phyloP scores from a whole-genome alignment of 2,888 invertebrate species.

The Mamestra brassicae region DNA sequence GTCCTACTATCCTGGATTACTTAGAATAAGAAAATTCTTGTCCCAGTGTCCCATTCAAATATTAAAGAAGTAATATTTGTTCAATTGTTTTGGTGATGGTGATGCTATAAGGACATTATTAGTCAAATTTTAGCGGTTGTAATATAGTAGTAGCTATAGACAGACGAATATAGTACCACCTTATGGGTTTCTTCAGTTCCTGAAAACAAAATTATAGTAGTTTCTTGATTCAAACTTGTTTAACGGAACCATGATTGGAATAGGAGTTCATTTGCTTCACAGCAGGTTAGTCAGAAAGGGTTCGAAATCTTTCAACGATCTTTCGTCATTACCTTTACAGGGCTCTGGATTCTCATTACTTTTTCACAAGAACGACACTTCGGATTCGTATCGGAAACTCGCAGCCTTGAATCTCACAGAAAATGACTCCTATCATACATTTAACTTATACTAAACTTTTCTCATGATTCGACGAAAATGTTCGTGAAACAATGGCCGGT shows the following conservation, averaged over 20 bases:
- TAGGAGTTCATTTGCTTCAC: not conserved
- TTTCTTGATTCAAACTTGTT: not conserved
- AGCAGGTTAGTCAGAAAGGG: not conserved
- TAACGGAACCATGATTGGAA: not conserved
- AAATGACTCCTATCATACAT: conserved; percentile 7
- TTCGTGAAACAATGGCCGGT: conserved; percentile 77
- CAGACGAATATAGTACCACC: not conserved
- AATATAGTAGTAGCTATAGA: not conserved
- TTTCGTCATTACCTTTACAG: not conserved
- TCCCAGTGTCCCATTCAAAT: conserved; percentile 17
- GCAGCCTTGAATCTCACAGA: conserved; percentile 29
- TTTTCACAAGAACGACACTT: too few relatives aligned
- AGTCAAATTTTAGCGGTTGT: not conserved
- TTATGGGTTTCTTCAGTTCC: not conserved
- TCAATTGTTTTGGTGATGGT: conserved; percentile 10
- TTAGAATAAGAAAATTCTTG: conserved; percentile 2
- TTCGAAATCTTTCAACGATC: not conserved
- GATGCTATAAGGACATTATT: not conserved
- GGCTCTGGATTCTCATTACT: too few relatives aligned
- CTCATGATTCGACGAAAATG: conserved; percentile 69
- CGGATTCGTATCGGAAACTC: not conserved
- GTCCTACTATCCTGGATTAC: conserved; percentile 26
- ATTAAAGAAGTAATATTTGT: conserved; percentile 2
- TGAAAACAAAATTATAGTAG: not conserved
- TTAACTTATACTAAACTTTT: conserved; percentile 20